Conservation (phyloP, 2,113 vertebrate genomes). For the Zootoca vivipara region DNA sequence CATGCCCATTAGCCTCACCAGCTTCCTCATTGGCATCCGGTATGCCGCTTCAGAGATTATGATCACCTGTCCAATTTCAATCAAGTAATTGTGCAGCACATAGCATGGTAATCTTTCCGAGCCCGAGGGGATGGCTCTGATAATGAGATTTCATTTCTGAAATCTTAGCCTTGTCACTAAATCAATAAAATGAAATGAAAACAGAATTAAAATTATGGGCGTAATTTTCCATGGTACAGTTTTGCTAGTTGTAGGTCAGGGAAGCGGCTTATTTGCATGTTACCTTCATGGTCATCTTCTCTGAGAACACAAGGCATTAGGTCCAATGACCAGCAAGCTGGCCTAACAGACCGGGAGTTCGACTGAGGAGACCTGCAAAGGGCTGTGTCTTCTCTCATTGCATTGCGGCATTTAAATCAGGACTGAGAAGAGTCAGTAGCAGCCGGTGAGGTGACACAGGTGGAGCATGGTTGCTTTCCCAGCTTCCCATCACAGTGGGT, state of each 20-base stretch:
- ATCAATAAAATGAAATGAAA: constrained; percentile 23
- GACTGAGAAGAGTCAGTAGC: too few relatives aligned
- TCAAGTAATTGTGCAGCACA: background rate
- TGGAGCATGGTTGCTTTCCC: too few relatives aligned
- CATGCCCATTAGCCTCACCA: too few relatives aligned
- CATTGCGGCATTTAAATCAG: too few relatives aligned
- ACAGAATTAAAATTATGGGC: constrained; percentile 1
- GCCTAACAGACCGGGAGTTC: background rate
- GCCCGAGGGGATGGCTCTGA: constrained; percentile 6
- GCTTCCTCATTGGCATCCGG: background rate
- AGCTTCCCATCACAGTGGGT: too few relatives aligned
- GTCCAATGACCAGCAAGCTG: background rate
- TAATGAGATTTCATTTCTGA: constrained; percentile 32
- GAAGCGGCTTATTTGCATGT: background rate
- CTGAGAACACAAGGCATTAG: background rate
- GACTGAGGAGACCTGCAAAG: too few relatives aligned
- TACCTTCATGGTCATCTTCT: background rate
- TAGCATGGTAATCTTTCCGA: background rate
- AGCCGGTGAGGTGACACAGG: too few relatives aligned
- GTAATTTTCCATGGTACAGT: background rate
- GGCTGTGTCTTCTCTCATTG: too few relatives aligned
- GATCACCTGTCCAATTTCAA: constrained; percentile 7
- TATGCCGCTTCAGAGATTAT: background rate
- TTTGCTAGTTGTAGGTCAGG: background rate
- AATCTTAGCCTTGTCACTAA: constrained; percentile 2